These are phyloP conservation scores for Eurytoma adleriae DNA, from an alignment of 2,888 invertebrate species.

Conservation along the genomic window DNA sequence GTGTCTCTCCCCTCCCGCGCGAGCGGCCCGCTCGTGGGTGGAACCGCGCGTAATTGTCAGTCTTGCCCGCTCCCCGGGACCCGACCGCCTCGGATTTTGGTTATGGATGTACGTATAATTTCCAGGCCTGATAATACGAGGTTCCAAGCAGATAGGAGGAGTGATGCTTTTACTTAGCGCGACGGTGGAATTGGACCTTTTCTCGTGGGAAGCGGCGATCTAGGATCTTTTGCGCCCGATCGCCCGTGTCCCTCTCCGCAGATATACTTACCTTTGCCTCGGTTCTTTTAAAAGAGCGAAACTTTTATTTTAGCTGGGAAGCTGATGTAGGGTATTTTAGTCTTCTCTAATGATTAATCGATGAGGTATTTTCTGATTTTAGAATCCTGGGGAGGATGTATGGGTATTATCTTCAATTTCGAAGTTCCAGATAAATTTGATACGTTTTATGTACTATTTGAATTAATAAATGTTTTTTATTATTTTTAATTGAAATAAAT, in stretches of 20 bases:
- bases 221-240: neutral
- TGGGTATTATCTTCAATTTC: no score
- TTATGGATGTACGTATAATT: conserved; percentile 47
- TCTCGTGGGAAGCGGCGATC: neutral
- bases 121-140: conserved; percentile 21
- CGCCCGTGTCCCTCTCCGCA: neutral
- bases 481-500: no score
- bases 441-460: no score
- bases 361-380: no score
- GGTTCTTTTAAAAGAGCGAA: neutral
- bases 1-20: conserved; percentile 9
- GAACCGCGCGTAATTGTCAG: conserved; percentile 56
- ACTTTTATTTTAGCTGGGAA: neutral
- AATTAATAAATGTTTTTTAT: no score
- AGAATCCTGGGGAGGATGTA: no score
- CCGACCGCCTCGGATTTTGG: neutral
- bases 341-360: no score
- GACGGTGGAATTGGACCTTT: neutral
- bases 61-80: conserved; percentile 15
- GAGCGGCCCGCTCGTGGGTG: conserved; percentile 35
- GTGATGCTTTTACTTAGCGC: conserved; percentile 24
- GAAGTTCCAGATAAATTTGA: no score
- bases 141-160: neutral
- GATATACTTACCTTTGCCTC: neutral
- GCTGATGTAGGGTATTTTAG: no score